Evolutionary conservation across 1,140 invertebrate species (phyloP).

Genomic region (Zaprionus vittiger): DNA sequence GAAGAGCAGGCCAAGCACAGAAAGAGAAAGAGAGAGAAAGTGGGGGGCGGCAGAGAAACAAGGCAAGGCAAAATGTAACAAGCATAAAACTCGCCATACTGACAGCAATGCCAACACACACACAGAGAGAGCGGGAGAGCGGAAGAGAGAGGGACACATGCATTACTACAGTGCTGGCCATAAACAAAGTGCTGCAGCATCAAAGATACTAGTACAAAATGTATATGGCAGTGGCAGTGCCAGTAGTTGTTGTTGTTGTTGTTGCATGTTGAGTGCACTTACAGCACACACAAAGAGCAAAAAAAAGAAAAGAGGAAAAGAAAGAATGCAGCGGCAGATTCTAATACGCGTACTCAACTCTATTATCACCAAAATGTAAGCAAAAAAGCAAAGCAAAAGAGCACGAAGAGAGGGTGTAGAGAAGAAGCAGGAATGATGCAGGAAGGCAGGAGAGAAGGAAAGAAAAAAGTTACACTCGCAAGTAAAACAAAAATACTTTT

Average conservation of each 20-base stretch:
- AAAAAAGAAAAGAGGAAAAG: slow-evolving; percentile 3
- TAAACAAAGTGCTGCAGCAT: slow-evolving; percentile 60
- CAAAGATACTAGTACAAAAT: slow-evolving; percentile 48
- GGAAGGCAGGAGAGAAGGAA: not conserved
- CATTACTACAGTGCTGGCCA: slow-evolving; percentile 48
- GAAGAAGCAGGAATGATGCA: no score
- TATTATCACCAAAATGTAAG: not conserved
- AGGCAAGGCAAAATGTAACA: slow-evolving; percentile 42
- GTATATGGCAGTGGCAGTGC: slow-evolving; percentile 24
- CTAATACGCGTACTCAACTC: not conserved
- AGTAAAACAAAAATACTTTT: slow-evolving; percentile 61
- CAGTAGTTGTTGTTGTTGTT: slow-evolving; percentile 2
- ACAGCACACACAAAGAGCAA: slow-evolving; percentile 22
- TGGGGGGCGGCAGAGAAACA: not conserved
- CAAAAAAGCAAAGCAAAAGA: not conserved
- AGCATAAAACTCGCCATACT: slow-evolving; percentile 41
- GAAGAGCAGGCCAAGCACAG: slow-evolving; percentile 14
- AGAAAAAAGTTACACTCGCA: slow-evolving; percentile 44
- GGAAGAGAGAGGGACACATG: not conserved
- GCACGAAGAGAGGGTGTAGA: no score
- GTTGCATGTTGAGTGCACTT: slow-evolving; percentile 52
- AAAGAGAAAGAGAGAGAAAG: not conserved
- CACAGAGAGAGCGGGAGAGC: not conserved
- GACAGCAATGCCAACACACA: slow-evolving; percentile 2
- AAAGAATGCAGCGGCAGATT: slow-evolving; percentile 11